Evolutionary conservation across 2,113 vertebrate genomes (phyloP).

Genomic region (Ploceus nigricollis): DNA sequence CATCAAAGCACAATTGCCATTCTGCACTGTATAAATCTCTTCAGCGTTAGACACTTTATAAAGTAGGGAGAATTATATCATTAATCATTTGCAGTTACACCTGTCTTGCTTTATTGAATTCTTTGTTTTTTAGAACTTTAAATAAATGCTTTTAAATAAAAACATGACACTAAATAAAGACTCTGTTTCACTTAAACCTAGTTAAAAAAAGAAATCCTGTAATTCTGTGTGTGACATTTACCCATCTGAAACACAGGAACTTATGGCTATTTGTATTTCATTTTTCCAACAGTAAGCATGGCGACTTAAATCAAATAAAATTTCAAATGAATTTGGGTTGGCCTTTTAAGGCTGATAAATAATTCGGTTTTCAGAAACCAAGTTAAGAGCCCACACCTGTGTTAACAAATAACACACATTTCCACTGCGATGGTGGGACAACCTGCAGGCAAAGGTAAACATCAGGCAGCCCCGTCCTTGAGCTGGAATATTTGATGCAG

Average conservation of each 20-base stretch:
- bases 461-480: not conserved
- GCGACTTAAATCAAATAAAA: not conserved
- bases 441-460: not conserved
- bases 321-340: not conserved
- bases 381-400: not conserved
- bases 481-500: not conserved
- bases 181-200: constrained; percentile 40
- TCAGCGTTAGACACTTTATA: constrained; percentile 67
- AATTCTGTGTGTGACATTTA: not conserved
- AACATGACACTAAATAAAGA: constrained; percentile 66
- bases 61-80: constrained; percentile 69
- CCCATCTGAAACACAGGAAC: not conserved
- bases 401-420: not conserved
- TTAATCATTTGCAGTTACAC: constrained; percentile 71
- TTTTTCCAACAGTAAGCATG: not conserved
- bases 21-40: constrained; percentile 72
- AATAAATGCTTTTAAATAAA: constrained; percentile 74
- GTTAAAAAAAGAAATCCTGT: not conserved
- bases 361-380: not conserved
- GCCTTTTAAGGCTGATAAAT: not conserved
- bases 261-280: not conserved
- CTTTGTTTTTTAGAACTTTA: constrained; percentile 72
- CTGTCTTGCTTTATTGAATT: constrained; percentile 61
- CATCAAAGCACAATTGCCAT: constrained; percentile 61
- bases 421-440: not conserved